Evolutionary conservation across 1,140 invertebrate species (phyloP).

Genomic region (Antheraea mylitta): DNA sequence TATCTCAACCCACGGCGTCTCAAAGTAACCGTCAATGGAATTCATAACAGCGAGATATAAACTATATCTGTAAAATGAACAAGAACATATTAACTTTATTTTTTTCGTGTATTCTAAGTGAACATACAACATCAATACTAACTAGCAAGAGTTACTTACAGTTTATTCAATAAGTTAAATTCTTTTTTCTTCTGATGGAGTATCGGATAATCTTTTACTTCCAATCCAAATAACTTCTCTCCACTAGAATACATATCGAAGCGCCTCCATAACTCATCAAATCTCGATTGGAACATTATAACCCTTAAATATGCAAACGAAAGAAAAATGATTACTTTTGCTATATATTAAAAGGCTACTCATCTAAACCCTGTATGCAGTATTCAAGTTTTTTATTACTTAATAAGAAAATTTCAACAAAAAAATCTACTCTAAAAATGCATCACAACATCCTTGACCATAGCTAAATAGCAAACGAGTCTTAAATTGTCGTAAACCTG

Average conservation of each 20-base stretch:
- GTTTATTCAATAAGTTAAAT: constrained; percentile 90
- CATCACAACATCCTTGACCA: too few species aligned
- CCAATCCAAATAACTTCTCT: constrained; percentile 90
- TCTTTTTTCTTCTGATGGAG: constrained; percentile 89
- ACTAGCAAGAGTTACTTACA: constrained; percentile 74
- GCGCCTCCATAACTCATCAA: constrained; percentile 89
- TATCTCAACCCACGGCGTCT: constrained; percentile 90
- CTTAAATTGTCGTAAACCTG: too few species aligned
- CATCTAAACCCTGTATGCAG: too few species aligned
- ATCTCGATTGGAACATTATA: constrained; percentile 86
- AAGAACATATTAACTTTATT: constrained; percentile 5
- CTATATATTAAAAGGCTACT: neutral
- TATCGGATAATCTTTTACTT: constrained; percentile 88
- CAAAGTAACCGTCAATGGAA: constrained; percentile 91
- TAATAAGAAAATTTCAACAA: too few species aligned
- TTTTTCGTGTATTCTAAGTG: neutral
- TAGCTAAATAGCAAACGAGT: too few species aligned
- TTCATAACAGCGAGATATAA: constrained; percentile 90
- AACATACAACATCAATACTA: neutral
- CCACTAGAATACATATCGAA: constrained; percentile 90
- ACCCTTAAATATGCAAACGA: constrained; percentile 71
- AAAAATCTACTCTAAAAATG: too few species aligned
- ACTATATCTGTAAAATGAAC: constrained; percentile 64
- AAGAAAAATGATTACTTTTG: neutral
- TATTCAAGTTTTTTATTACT: too few species aligned